A percentile compares a stretch with the other conserved stretches of the same genome.
phyloP scores from a whole-genome alignment of 2,797 vertebrate species.

The Lycodopsis pacificus region DNA sequence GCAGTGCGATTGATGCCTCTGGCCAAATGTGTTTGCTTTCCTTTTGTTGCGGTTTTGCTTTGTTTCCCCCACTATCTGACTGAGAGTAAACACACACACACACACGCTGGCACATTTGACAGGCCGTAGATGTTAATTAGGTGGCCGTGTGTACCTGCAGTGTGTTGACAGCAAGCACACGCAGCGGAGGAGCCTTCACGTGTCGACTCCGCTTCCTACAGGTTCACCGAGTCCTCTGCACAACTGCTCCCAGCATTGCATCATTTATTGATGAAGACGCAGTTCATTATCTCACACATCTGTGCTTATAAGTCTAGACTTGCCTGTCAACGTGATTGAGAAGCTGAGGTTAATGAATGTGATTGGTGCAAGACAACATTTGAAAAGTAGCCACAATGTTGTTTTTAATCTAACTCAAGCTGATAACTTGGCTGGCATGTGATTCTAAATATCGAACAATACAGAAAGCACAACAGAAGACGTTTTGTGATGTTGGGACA shows the following conservation, averaged over 20 bases:
- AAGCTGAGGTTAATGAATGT: conserved; percentile 26
- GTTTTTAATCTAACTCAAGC: conserved; percentile 11
- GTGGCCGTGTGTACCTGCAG: conserved; percentile 48
- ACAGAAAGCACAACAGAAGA: background rate
- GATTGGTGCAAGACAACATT: conserved; percentile 2
- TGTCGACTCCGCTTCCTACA: conserved; percentile 24
- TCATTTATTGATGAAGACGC: conserved; percentile 17
- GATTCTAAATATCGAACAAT: background rate
- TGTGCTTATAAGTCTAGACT: background rate
- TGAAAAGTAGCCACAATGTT: conserved; percentile 6
- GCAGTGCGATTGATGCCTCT: conserved; percentile 23
- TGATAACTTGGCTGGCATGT: background rate
- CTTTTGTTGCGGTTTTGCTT: conserved; percentile 44
- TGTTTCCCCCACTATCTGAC: conserved; percentile 39
- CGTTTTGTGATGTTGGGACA: no score
- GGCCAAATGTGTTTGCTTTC: conserved; percentile 24
- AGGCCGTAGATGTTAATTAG: conserved; percentile 64
- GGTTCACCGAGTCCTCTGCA: conserved; percentile 15
- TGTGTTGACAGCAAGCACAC: conserved; percentile 60
- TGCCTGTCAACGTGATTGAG: conserved; percentile 9
- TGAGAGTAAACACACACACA: conserved; percentile 53
- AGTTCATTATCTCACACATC: background rate
- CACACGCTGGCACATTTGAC: conserved; percentile 47
- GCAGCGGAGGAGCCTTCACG: conserved; percentile 46
- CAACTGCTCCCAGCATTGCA: background rate